Evolutionary conservation across 2,113 vertebrate genomes (phyloP).

Genomic region (Fregetta grallaria): DNA sequence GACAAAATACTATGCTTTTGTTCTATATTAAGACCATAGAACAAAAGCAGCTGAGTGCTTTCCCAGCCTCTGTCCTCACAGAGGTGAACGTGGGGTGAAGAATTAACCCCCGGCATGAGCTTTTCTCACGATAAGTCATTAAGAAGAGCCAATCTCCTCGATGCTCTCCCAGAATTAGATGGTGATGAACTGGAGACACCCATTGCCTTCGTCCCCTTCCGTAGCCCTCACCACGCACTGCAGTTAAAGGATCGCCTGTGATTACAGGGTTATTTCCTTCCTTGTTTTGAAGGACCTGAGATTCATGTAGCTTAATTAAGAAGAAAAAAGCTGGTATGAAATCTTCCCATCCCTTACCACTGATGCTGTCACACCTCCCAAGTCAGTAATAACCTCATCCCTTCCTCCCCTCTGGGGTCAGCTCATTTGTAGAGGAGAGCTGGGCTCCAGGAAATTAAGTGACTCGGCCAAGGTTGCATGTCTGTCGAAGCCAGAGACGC

Average conservation of each 20-base stretch:
- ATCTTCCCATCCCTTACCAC: background rate
- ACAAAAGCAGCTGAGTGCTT: slow-evolving; percentile 11
- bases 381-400: background rate
- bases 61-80: background rate
- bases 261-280: background rate
- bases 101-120: background rate
- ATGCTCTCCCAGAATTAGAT: background rate
- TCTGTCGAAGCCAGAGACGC: rapidly evolving
- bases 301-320: background rate
- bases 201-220: background rate
- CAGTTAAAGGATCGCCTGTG: background rate
- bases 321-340: background rate
- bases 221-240: rapidly evolving
- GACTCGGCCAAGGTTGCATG: background rate
- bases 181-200: background rate
- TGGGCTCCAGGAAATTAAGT: background rate
- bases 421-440: background rate
- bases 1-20: slow-evolving; percentile 6
- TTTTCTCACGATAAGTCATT: background rate
- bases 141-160: background rate
- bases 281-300: background rate
- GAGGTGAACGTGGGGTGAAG: background rate
- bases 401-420: background rate
- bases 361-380: background rate
- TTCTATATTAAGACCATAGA: background rate